Percentiles rank a stretch among this genome's conserved stretches.
Evolutionary conservation across 2,113 vertebrate species (phyloP).

Genomic region (Phalacrocorax aristotelis): DNA sequence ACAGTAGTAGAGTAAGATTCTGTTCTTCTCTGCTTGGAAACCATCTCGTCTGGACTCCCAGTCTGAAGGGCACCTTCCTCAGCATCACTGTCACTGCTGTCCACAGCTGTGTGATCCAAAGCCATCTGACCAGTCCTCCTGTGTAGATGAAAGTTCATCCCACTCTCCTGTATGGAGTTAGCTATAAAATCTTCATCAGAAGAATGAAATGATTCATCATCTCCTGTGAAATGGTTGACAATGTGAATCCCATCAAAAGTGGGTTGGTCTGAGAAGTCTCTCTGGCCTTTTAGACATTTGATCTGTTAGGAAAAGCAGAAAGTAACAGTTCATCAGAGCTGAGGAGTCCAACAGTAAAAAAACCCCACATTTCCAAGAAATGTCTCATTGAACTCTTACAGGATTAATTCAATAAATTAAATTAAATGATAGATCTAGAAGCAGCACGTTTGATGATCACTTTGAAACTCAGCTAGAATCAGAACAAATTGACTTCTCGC

Average conservation of each 20-base stretch:
- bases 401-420: not conserved
- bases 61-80: conserved; percentile 75
- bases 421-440: not conserved
- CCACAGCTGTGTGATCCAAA: conserved; percentile 77
- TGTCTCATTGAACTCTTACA: not conserved
- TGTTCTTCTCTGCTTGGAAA: conserved; percentile 75
- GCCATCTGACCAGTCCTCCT: conserved; percentile 72
- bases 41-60: conserved; percentile 42
- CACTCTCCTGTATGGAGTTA: conserved; percentile 72
- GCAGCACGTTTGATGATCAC: not conserved
- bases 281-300: conserved; percentile 89
- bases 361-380: not conserved
- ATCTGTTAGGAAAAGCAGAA: conserved; percentile 79
- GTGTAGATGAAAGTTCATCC: conserved; percentile 66
- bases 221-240: conserved; percentile 88
- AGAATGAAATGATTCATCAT: conserved; percentile 87
- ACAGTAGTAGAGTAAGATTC: conserved; percentile 88
- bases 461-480: not conserved
- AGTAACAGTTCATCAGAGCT: conserved; percentile 21
- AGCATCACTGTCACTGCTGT: conserved; percentile 87
- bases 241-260: conserved; percentile 96
- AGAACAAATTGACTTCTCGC: not conserved
- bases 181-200: conserved; percentile 89
- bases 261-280: conserved; percentile 77
- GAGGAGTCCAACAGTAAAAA: not conserved